phyloP scores from a whole-genome alignment of 2,113 vertebrate species.

The Pangasianodon hypophthalmus region DNA sequence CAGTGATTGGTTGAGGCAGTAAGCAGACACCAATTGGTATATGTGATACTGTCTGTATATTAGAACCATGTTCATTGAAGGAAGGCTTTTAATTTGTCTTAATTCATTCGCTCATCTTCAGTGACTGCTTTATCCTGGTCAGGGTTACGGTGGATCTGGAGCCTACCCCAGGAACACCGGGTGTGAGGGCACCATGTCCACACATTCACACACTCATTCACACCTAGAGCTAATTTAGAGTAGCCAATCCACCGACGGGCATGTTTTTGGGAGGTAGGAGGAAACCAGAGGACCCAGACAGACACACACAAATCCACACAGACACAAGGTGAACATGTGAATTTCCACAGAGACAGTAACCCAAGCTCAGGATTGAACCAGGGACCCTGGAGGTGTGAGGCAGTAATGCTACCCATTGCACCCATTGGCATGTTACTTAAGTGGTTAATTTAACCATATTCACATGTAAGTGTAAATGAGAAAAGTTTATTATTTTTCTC shows the following conservation, averaged over 20 bases:
- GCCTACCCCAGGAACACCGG: neutral
- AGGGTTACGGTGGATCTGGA: neutral
- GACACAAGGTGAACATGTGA: neutral
- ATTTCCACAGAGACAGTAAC: neutral
- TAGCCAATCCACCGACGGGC: neutral
- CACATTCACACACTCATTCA: neutral
- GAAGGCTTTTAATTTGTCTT: neutral
- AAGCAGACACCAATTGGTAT: neutral
- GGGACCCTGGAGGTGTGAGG: neutral
- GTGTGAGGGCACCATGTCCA: neutral
- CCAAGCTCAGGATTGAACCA: neutral
- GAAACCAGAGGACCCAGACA: neutral
- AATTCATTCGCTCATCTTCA: neutral
- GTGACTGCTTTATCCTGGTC: neutral
- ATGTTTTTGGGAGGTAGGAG: neutral
- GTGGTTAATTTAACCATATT: neutral
- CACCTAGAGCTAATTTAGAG: neutral
- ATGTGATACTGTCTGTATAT: neutral
- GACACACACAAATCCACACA: neutral
- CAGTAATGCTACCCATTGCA: too few relatives aligned
- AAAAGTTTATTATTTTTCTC: neutral
- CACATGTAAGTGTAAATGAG: neutral
- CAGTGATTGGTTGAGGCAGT: conserved; percentile 14
- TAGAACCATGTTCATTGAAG: neutral
- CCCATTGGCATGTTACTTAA: neutral